Percentiles rank a stretch among this genome's conserved stretches.
These are phyloP conservation scores for Deilephila porcellus DNA, from an alignment of 2,888 invertebrate species.

Conservation along the genomic window DNA sequence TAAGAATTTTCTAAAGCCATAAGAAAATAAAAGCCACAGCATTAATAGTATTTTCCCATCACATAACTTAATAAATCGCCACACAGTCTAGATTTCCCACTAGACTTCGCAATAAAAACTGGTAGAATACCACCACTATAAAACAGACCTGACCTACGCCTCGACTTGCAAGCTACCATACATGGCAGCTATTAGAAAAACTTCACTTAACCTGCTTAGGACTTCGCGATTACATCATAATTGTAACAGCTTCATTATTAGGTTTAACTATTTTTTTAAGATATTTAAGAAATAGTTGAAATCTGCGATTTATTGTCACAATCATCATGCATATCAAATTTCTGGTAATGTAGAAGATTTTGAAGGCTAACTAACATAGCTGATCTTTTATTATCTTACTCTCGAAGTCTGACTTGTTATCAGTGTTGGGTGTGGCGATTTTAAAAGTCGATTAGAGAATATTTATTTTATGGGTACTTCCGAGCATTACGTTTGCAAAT, in stretches of 20 bases:
- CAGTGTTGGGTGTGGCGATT: too few relatives aligned
- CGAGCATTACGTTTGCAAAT: too few relatives aligned
- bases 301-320: too few relatives aligned
- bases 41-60: not conserved
- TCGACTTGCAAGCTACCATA: not conserved
- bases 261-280: too few relatives aligned
- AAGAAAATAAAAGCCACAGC: not conserved
- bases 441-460: too few relatives aligned
- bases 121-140: not conserved
- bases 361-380: too few relatives aligned
- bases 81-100: slow-evolving; percentile 20
- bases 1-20: not conserved
- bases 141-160: slow-evolving; percentile 18
- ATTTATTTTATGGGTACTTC: too few relatives aligned
- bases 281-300: not conserved
- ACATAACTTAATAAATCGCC: slow-evolving; percentile 17
- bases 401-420: too few relatives aligned
- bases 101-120: slow-evolving; percentile 18
- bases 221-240: not conserved
- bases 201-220: not conserved
- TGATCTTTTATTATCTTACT: too few relatives aligned
- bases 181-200: not conserved
- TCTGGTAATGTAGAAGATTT: too few relatives aligned
- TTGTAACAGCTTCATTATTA: not conserved
- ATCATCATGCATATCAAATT: too few relatives aligned